Percentiles rank a stretch among this genome's conserved stretches.
Conservation (phyloP, 2,797 vertebrate genomes). For the Neosilurus hyrtlii region DNA sequence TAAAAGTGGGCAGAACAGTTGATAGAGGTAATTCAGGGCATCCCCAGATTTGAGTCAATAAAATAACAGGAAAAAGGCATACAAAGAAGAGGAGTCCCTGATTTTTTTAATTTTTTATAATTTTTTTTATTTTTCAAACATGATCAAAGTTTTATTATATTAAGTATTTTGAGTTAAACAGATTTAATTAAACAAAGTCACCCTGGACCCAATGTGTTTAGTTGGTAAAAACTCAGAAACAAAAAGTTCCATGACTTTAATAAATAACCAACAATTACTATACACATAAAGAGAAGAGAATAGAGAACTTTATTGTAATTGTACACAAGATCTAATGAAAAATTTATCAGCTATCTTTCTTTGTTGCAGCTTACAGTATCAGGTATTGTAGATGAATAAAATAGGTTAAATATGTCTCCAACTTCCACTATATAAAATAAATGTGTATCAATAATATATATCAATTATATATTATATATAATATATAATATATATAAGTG, state of each 20-base stretch:
- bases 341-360: too few species aligned
- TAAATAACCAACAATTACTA: not conserved
- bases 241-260: not conserved
- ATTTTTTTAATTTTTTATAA: not conserved
- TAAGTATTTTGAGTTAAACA: not conserved
- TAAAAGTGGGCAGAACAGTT: conserved; percentile 13
- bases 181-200: not conserved
- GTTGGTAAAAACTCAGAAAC: not conserved
- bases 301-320: too few species aligned
- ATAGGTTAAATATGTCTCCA: too few species aligned
- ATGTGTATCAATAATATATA: too few species aligned
- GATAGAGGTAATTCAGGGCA: not conserved
- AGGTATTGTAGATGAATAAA: too few species aligned
- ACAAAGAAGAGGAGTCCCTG: not conserved
- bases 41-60: conserved; percentile 2
- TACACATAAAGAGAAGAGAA: not conserved
- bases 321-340: too few species aligned
- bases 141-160: not conserved
- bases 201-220: too few species aligned
- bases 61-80: not conserved
- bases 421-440: too few species aligned
- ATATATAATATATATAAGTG: too few species aligned
- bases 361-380: too few species aligned
- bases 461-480: too few species aligned
- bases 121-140: not conserved